Base-by-base conservation (phyloP, 2,797 vertebrate species). In the Melanotaenia boesemani region DNA sequence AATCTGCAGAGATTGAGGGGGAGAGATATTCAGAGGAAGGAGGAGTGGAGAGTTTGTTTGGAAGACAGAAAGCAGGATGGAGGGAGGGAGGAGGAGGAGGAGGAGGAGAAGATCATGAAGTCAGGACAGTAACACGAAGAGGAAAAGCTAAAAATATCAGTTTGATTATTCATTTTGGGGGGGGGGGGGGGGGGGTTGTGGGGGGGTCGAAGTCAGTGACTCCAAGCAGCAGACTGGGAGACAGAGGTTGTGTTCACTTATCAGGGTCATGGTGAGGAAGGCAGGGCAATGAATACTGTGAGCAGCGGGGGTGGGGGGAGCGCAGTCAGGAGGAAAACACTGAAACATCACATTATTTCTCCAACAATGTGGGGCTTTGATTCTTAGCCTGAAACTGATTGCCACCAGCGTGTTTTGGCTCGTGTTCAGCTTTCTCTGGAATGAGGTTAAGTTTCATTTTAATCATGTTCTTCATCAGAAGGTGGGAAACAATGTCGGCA, bases 1-100 rank as follows among this genome's bases (percentile, higher is more conserved):
- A 44, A 98, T 96, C 97, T 98, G 90, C 10, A 69, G 76, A 67
- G 63, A 75, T 34, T 6, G 34, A 77, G 7, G 60, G 34, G 70
- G 62, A 59, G 39, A 69, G 66, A 60, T 12, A 22, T 56, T 32
- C 64, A 65, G 67, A 22, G 54, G 34, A 13, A 22, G 66, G 50
- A 56, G 16, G 62, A 36, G 44, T 22, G 46, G 46, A 46, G 41
- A 52, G 59, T 58, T 55, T 3, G n/a, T 24, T 68, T 30, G 28
- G 59, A 48, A 48, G 58, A 61, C 37, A 52, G 48, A 34, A 34
- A 50, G 36, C 16, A 37, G 67, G 52, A 70, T 12, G 24, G 28
- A 52, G 16, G 24, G 32, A 56, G 18, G 71, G 16, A 59, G 24
- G 22, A n/a, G n/a, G n/a, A n/a, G 39, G 24, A 13, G 24, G 30